Evolutionary conservation across 2,888 invertebrate genomes (phyloP).

Genomic region (Chelonus formosanus): DNA sequence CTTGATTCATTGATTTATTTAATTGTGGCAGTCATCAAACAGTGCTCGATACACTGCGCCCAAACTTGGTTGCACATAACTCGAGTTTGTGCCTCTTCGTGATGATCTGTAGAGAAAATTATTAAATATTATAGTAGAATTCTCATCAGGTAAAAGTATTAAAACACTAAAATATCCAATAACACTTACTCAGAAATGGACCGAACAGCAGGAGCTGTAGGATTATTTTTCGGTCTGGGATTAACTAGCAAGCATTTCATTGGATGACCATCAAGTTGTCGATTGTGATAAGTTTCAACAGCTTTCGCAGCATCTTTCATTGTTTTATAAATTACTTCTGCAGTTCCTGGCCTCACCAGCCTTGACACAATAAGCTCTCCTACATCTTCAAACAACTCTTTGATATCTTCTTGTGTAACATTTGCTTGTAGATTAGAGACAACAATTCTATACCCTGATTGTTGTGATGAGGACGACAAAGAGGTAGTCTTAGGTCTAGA

Average conservation of each 20-base stretch:
- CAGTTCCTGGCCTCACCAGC: conserved; percentile 85
- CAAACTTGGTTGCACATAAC: conserved; percentile 61
- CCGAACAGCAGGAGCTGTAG: conserved; percentile 67
- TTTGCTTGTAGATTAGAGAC: conserved; percentile 89
- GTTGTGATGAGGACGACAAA: conserved; percentile 51
- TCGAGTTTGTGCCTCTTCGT: conserved; percentile 53
- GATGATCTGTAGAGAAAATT: conserved; percentile 47
- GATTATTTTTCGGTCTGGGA: conserved; percentile 74
- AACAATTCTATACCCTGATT: conserved; percentile 82
- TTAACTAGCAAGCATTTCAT: conserved; percentile 91
- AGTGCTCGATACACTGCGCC: conserved; percentile 62
- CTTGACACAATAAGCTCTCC: conserved; percentile 86
- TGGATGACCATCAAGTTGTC: conserved; percentile 91
- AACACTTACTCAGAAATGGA: conserved; percentile 57
- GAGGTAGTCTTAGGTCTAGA: conserved; percentile 64
- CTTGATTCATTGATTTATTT: conserved; percentile 4
- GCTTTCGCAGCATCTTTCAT: conserved; percentile 88
- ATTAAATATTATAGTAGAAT: neutral
- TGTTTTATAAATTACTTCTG: conserved; percentile 89
- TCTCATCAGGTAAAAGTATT: neutral
- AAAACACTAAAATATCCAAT: neutral
- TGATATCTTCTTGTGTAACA: conserved; percentile 90
- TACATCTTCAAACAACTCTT: conserved; percentile 93
- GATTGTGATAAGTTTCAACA: conserved; percentile 91
- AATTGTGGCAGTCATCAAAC: conserved; percentile 51